phyloP scores from a whole-genome alignment of 2,113 vertebrate species.

The Cephalopholis sonnerati region DNA sequence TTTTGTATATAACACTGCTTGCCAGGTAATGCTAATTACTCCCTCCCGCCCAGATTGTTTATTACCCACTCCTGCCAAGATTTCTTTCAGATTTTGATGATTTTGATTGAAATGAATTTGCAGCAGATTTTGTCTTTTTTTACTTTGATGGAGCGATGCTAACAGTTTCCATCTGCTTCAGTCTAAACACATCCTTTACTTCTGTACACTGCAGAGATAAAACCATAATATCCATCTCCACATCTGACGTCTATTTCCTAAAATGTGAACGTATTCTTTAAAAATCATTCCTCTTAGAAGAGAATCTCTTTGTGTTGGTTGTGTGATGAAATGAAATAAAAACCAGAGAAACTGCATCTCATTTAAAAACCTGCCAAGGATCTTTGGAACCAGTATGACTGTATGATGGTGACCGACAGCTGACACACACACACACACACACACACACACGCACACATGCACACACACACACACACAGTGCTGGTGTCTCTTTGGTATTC shows the following conservation, averaged over 20 bases:
- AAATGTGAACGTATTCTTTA: not conserved
- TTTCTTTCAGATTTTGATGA: not conserved
- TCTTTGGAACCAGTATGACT: not conserved
- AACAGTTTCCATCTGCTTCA: not conserved
- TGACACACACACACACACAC: constrained; percentile 1
- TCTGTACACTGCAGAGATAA: not conserved
- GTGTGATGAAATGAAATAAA: not conserved
- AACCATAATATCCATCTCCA: not conserved
- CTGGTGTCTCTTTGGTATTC: constrained; percentile 57
- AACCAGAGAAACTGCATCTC: not conserved
- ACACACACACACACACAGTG: constrained; percentile 19
- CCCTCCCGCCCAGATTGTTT: too few relatives aligned
- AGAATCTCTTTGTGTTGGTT: not conserved
- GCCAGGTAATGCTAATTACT: too few relatives aligned
- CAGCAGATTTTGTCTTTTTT: not conserved
- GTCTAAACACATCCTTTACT: not conserved
- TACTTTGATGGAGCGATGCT: not conserved
- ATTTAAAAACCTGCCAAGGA: not conserved
- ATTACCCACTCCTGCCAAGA: too few relatives aligned
- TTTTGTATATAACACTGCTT: too few relatives aligned
- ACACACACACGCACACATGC: constrained; percentile 7
- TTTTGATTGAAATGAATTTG: not conserved
- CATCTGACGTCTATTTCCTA: not conserved
- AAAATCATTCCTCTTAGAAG: not conserved
- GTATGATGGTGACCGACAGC: not conserved